Evolutionary conservation across 2,888 invertebrate genomes (phyloP).

Genomic region (Criorhina ranunculi): DNA sequence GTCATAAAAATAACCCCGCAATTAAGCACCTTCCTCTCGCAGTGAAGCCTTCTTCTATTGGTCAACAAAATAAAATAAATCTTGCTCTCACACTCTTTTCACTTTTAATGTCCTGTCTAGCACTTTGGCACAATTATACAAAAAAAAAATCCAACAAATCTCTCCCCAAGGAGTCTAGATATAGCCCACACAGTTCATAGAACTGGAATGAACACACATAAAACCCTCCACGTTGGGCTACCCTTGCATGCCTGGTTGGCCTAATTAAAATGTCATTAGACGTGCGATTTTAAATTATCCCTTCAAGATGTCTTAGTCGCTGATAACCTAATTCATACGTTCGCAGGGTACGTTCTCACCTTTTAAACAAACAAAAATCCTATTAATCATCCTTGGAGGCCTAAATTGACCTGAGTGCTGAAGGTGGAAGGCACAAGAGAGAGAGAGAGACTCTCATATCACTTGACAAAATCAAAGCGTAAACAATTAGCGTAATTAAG

Average conservation of each 20-base stretch:
- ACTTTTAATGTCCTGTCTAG: not conserved
- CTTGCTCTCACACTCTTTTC: not conserved
- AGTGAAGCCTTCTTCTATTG: slow-evolving; percentile 2
- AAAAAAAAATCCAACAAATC: not conserved
- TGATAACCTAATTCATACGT: slow-evolving; percentile 34
- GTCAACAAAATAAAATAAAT: slow-evolving; percentile 42
- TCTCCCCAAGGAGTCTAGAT: slow-evolving; percentile 10
- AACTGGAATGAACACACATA: not conserved
- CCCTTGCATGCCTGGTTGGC: not conserved
- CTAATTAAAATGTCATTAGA: slow-evolving; percentile 64
- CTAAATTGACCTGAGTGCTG: not conserved
- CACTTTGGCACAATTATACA: slow-evolving; percentile 25
- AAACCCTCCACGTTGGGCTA: not conserved
- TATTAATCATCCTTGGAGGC: slow-evolving; percentile 49
- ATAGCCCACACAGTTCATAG: no score
- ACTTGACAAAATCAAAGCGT: slow-evolving; percentile 58
- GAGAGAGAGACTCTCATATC: slow-evolving; percentile 30
- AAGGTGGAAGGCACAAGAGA: not conserved
- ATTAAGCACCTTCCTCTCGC: slow-evolving; percentile 39
- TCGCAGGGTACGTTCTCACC: slow-evolving; percentile 34
- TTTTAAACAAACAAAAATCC: slow-evolving; percentile 46
- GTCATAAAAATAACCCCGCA: slow-evolving; percentile 41
- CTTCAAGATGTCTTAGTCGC: slow-evolving; percentile 33
- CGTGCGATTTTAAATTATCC: slow-evolving; percentile 17
- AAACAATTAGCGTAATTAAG: slow-evolving; percentile 69